Evolutionary conservation across 2,888 invertebrate species (phyloP), one percentile per base, ranked within the genome.

Genomic region (Blastobasis lacticolella): DNA sequence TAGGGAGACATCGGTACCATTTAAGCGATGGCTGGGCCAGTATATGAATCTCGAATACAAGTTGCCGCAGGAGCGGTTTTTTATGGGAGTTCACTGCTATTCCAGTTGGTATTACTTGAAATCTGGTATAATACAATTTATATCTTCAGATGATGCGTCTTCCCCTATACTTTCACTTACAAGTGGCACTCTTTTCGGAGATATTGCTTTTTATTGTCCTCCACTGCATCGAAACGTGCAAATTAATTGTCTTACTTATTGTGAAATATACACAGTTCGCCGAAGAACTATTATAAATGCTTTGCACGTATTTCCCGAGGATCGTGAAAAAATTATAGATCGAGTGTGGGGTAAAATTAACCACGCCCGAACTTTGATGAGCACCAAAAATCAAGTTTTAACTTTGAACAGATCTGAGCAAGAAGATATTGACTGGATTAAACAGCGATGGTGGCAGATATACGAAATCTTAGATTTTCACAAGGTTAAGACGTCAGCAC

Each of bases 401-500:
- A 46, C 48, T n/a, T 5, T n/a, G 4, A 45, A 53, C 36, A 53
- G 49, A 37, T 7, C 45, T n/a, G 48, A 50, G 45, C 50, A 53
- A 36, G 53, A 53, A 48, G 50, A 50, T 2, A 48, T 53, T 37
- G 49, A 47, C 4, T 53, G 50, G 50, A 10, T 53, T 5, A 53
- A 53, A 23, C 38, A 9, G 10, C 49, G 53, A 1, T 53, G 53
- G 53, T 53, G 53, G 53, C 48, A 48, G 38, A 45, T 53, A 45
- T 6, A 4, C 9, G 37, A 49, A n/a, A 5, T 10, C 1, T 4
- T 49, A 6, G 5, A 53, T 42, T 42, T 0, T 60, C 62, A 49
- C 64, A 59, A 38, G 61, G 74, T 66, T 67, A 74, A 69, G 50
- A 69, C 57, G 37, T 7, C 10, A 5, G 8, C 7, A 50, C 36